Base-by-base conservation (phyloP, 2,888 invertebrate genomes). In the Limnephilus rhombicus region DNA sequence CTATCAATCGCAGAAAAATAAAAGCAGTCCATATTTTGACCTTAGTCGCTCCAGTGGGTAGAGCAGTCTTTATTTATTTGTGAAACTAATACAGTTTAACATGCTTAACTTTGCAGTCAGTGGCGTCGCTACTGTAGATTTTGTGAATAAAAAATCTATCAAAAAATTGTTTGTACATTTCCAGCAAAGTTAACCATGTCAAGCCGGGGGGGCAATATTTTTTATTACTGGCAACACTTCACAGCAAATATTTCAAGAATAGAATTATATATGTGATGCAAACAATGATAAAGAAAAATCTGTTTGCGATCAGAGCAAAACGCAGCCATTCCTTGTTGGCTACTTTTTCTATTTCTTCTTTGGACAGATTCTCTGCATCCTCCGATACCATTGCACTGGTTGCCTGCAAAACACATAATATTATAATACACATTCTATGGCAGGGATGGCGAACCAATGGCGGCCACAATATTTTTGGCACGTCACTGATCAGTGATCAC, bases 321-420 rank as follows among this genome's bases (percentile, higher is more conserved):
- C 87, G 89, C 45, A 87, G 37, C 93, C 93, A 93, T 91, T 93
- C 92, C 13, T 81, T 92, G 29, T 85, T 92, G 11, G 90, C 49
- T 1, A 83, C 11, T 9, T 24, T 45, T 24, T 92, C 87, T 41
- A 37, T 29, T 83, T 93, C 92, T 37, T 92, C 83, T 90, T 92
- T 92, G 13, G 92, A 41, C 12, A 92, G 45, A 85, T 92, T 91
- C 37, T 93, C 93, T 29, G 83, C 81, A 13, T 93, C 93, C 68
- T 92, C 93, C 7, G 90, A 81, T 4, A 92, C 91, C n/a, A 91
- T 92, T 37, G 91, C 29, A 29, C 31, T 85, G 7, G 82, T 68
- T 68, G 91, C 90, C 92, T 91, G 89, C 53, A 89, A 88, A 5
- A 68, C n/a, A 49, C 7, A 24, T 0, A 82, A 82, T 82, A 82